Evolutionary conservation across 2,888 invertebrate genomes (phyloP), one percentile per base, ranked within the genome.

Genomic region (Drosophila testacea): DNA sequence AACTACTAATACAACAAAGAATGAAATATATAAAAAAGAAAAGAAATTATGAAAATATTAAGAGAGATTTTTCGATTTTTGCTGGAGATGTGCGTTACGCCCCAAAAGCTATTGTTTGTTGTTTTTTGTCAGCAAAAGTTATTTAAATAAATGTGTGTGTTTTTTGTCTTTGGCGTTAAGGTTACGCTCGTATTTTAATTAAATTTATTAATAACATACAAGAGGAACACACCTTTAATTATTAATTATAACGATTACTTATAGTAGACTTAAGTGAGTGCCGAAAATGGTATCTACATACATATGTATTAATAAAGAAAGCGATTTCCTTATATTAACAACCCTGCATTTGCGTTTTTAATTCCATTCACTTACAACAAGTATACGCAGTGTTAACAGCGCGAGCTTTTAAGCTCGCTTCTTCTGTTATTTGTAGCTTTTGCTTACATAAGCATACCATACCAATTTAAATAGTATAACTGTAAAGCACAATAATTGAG

Each of bases 321-420:
- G 75, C 72, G 78, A 84, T 84, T 86, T 83, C 84, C 76, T 87
- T 86, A 84, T 69, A 81, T 75, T 80, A 73, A 83, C n/a, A 65
- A 44, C 30, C 42, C 30, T 56, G 50, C 28, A 13, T 66, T 59
- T 62, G 22, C 9, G 10, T 4, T 39, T 57, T 7, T 2, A 36
- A 36, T 46, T 4, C 9, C 11, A 34, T 44, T 44, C 1, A 39
- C 9, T 22, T 22, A 22, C 22, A 22, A 22, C 22, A 41, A 38
- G 0, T 38, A 36, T 22, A 22, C 22, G 13, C 28, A 5, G 9
- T 34, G 22, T 16, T 50, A 50, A 22, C 22, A 22, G 22, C 22
- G 22, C 22, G 22, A 22, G 22, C 22, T 50, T 10, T 3, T 13
- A 36, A 13, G 3, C 22, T 22, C 22, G 22, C n/a, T 32, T 27